Base-by-base conservation (phyloP, 2,113 vertebrate species). In the Neolamprologus cancellatus region DNA sequence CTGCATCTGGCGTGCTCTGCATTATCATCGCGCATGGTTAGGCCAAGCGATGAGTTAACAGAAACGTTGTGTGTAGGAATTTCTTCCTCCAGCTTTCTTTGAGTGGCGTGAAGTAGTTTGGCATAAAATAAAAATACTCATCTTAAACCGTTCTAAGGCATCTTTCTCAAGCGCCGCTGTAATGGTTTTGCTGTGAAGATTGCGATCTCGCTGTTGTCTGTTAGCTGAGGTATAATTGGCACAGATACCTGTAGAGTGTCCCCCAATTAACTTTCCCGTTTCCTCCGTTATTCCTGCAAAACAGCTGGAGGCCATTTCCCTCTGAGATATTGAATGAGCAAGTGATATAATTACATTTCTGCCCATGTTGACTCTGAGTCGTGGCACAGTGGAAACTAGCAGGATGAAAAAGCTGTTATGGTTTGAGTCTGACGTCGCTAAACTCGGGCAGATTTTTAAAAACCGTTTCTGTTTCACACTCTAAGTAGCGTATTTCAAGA, bases 331-430 rank as follows among this genome's bases (percentile, higher is more conserved):
- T 87, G 55, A 82, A 76, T 12, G 23, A 87, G 20, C 50, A 44
- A 59, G 79, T 55, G 59, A 79, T 84, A 85, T 87, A 81, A 92
- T 90, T 84, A 78, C 39, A 81, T 69, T 79, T 86, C 66, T 61
- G 39, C 48, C 79, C 4, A 9, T 84, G 61, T 76, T 54, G 50
- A 79, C 46, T 82, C 28, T 55, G 15, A 59, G 53, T 25, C 36
- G 44, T 36, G 10, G 52, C 84, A n/a, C 23, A 48, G 78, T 78
- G 28, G 23, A 57, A 78, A 59, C 57, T 28, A 10, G 30, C 9
- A 50, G 18, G 64, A 71, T 34, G 46, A 25, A 79, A 59, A 78
- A 25, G 2, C 53, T 18, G 25, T 46, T 11, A 6, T 78, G 13
- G 23, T 79, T 79, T 57, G n/a, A 34, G 23, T 53, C 69, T 74